These are phyloP conservation scores for Bettongia penicillata DNA, from an alignment of 2,113 vertebrate genomes.

Conservation along the genomic window DNA sequence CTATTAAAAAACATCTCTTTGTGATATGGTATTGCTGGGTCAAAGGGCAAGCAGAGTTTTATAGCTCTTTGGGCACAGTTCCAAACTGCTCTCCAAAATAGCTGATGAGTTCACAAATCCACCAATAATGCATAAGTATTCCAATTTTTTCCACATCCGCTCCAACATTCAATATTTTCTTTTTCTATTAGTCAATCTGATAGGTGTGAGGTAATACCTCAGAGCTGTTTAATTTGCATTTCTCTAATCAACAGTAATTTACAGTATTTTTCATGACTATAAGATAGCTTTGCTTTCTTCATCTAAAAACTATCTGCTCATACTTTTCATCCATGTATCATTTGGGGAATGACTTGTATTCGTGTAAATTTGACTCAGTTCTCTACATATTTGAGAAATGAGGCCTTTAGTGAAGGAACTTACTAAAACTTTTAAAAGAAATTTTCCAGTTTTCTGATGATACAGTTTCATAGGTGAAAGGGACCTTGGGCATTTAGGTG, in stretches of 20 bases:
- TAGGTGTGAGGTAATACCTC: neutral
- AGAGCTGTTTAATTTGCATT: neutral
- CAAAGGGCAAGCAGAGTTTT: neutral
- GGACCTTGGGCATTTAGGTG: neutral
- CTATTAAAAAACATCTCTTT: neutral
- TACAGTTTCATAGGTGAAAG: neutral
- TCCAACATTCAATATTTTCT: neutral
- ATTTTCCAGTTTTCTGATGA: neutral
- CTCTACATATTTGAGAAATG: neutral
- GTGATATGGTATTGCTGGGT: neutral
- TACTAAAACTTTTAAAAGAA: neutral
- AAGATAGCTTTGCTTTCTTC: neutral
- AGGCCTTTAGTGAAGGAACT: neutral
- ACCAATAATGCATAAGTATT: neutral
- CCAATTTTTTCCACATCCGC: neutral
- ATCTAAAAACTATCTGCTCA: neutral
- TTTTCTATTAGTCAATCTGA: neutral
- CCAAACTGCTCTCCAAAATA: neutral
- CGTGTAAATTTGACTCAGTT: neutral
- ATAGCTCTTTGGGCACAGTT: neutral
- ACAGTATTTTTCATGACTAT: neutral
- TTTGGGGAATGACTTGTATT: neutral
- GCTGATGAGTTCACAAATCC: neutral
- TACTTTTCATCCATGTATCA: neutral
- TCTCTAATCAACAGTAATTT: neutral